A percentile compares a stretch with the other conserved stretches of the same genome.
Evolutionary conservation across 2,888 invertebrate genomes (phyloP).

Genomic region (Aplocera efformata): DNA sequence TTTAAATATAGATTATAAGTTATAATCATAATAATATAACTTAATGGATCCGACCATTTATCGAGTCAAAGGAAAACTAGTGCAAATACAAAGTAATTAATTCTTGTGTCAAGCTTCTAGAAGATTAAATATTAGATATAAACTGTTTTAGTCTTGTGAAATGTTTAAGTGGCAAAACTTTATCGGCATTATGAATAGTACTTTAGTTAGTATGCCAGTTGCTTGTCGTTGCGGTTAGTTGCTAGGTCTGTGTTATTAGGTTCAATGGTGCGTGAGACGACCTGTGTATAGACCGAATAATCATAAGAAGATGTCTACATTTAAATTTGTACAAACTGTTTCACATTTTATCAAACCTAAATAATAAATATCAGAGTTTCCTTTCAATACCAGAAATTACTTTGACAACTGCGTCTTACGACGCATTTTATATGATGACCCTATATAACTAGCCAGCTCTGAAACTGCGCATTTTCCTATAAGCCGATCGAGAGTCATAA

Average conservation of each 20-base stretch:
- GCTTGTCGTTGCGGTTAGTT: constrained; percentile 26
- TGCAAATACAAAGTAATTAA: constrained; percentile 22
- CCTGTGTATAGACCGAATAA: constrained; percentile 14
- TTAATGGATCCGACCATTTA: constrained; percentile 23
- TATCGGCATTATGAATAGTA: constrained; percentile 5
- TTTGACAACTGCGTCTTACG: too few relatives aligned
- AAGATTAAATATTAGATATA: constrained; percentile 10
- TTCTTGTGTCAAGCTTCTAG: constrained; percentile 3
- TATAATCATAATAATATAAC: constrained; percentile 23
- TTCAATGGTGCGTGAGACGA: constrained; percentile 37
- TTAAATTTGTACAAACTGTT: too few relatives aligned
- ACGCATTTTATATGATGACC: too few relatives aligned
- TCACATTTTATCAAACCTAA: too few relatives aligned
- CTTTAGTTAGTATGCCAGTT: too few relatives aligned
- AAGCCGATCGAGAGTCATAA: too few relatives aligned
- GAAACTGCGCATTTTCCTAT: too few relatives aligned
- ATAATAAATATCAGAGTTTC: too few relatives aligned
- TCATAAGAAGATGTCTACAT: too few relatives aligned
- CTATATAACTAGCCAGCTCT: too few relatives aligned
- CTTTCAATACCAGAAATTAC: too few relatives aligned
- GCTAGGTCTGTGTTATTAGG: constrained; percentile 36
- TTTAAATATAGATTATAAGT: constrained; percentile 11
- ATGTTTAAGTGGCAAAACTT: constrained; percentile 1
- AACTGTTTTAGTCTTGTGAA: constrained; percentile 5
- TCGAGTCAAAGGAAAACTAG: constrained; percentile 24